phyloP scores from a whole-genome alignment of 2,888 invertebrate species.

The Conistra vaccinii region DNA sequence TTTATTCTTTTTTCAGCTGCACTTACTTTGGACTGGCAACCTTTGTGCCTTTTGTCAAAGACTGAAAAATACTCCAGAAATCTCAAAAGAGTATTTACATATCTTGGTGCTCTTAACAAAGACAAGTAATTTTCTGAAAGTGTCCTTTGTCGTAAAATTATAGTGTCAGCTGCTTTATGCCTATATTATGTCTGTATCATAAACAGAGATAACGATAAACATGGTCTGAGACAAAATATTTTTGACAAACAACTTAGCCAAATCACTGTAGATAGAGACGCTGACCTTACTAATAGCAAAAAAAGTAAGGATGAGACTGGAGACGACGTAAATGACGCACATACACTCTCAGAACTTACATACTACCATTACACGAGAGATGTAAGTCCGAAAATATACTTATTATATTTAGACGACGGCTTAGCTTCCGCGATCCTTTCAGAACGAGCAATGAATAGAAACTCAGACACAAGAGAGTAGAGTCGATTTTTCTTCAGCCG shows the following conservation, averaged over 20 bases:
- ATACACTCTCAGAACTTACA: conserved; percentile 69
- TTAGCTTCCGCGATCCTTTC: conserved; percentile 78
- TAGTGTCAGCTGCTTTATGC: conserved; percentile 27
- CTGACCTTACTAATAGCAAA: conserved; percentile 41
- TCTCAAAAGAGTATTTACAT: conserved; percentile 42
- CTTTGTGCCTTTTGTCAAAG: conserved; percentile 46
- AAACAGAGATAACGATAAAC: conserved; percentile 41
- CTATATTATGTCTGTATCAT: conserved; percentile 21
- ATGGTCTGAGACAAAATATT: conserved; percentile 38
- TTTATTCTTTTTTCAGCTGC: conserved; percentile 48
- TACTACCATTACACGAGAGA: conserved; percentile 68
- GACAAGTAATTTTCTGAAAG: conserved; percentile 49
- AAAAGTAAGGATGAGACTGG: conserved; percentile 45
- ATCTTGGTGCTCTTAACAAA: conserved; percentile 36
- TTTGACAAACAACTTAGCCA: conserved; percentile 55
- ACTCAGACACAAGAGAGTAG: conserved; percentile 55
- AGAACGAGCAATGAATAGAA: conserved; percentile 55
- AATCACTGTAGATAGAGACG: conserved; percentile 39
- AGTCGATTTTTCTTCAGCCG: conserved; percentile 59
- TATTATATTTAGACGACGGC: conserved; percentile 78
- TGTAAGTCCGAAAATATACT: conserved; percentile 73
- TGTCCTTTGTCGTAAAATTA: conserved; percentile 49
- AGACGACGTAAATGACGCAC: conserved; percentile 62
- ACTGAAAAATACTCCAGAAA: conserved; percentile 41
- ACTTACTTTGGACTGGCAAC: conserved; percentile 33